Conservation (phyloP, 2,888 invertebrate species). For the Tenthredo amoena region DNA sequence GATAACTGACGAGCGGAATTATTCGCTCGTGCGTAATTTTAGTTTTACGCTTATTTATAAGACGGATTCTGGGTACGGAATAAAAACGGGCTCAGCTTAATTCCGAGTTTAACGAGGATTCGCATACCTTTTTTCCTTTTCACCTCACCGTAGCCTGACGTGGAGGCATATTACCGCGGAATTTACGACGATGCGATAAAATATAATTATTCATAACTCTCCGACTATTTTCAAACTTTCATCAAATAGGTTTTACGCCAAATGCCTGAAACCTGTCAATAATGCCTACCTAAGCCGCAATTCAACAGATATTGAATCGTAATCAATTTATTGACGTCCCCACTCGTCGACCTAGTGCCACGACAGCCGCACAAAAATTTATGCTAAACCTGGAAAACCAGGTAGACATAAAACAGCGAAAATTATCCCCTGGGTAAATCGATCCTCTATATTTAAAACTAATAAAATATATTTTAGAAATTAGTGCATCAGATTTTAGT, state of each 20-base stretch:
- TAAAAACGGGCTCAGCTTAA: neutral
- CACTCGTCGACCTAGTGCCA: neutral
- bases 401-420: neutral
- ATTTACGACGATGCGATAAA: slow-evolving; percentile 21
- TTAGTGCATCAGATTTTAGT: neutral
- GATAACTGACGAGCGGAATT: neutral
- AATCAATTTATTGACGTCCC: slow-evolving; percentile 13
- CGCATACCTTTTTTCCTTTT: neutral
- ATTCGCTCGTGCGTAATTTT: neutral
- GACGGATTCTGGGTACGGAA: neutral
- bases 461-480: neutral
- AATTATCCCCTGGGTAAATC: neutral
- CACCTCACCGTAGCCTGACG: neutral
- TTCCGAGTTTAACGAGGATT: slow-evolving; percentile 2
- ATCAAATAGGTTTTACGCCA: neutral
- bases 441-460: neutral
- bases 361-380: neutral
- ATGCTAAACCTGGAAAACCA: neutral
- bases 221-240: neutral
- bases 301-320: neutral
- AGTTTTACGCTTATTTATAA: slow-evolving; percentile 15
- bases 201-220: neutral
- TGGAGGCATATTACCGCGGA: neutral
- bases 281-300: neutral
- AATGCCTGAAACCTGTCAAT: neutral